Conservation (phyloP, 2,888 invertebrate genomes). For the Dryocosmus kuriphilus region DNA sequence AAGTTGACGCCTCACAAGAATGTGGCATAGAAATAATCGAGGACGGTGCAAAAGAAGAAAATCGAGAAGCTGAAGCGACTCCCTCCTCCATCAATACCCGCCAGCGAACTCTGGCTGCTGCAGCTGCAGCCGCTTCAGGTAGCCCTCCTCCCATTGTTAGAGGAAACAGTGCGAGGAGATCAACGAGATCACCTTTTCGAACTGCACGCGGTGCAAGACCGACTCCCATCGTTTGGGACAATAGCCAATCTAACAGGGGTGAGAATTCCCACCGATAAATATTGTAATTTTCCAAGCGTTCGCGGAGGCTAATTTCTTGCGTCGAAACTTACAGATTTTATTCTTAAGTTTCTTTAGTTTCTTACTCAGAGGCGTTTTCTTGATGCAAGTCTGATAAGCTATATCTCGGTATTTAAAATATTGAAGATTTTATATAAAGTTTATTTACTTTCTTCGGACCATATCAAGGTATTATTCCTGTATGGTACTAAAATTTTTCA, state of each 20-base stretch:
- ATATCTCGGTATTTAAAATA: background rate
- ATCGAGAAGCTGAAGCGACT: slow-evolving; percentile 89
- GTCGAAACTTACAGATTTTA: background rate
- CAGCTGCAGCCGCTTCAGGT: slow-evolving; percentile 69
- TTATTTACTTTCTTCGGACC: slow-evolving; percentile 21
- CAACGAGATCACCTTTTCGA: slow-evolving; percentile 71
- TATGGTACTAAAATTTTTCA: background rate
- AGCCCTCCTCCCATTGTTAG: slow-evolving; percentile 62
- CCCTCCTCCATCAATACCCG: slow-evolving; percentile 82
- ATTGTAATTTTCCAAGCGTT: slow-evolving; percentile 2
- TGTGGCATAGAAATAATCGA: slow-evolving; percentile 77
- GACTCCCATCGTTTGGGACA: slow-evolving; percentile 83
- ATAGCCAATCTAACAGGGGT: slow-evolving; percentile 67
- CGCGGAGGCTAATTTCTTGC: background rate
- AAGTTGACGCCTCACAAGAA: slow-evolving; percentile 66
- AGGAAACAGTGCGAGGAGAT: slow-evolving; percentile 68
- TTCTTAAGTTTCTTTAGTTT: background rate
- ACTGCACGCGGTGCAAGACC: slow-evolving; percentile 78
- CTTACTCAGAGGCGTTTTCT: background rate
- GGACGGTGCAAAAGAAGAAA: slow-evolving; percentile 81
- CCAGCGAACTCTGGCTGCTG: slow-evolving; percentile 71
- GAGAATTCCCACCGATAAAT: slow-evolving; percentile 31
- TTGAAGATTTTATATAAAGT: slow-evolving; percentile 6
- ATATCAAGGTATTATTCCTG: slow-evolving; percentile 5
- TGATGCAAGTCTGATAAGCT: background rate